Percentiles rank a stretch among this genome's conserved stretches.
Evolutionary conservation across 2,797 vertebrate genomes (phyloP).

Genomic region (Ictinia mississippiensis): DNA sequence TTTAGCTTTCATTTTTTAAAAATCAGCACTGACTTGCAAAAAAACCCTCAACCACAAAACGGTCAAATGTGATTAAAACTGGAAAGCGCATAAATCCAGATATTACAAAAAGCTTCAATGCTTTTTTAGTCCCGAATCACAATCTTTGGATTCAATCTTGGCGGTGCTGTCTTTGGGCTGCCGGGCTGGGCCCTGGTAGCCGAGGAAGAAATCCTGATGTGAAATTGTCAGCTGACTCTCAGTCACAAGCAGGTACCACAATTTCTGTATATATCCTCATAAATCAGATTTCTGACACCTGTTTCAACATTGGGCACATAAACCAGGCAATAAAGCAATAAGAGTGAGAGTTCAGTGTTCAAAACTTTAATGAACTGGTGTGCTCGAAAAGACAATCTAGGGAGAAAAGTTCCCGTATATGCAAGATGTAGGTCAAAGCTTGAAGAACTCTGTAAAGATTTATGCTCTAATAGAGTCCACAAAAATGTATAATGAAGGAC

Average conservation of each 20-base stretch:
- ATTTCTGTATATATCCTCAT: slow-evolving; percentile 15
- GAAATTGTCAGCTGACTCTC: background rate
- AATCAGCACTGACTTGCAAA: background rate
- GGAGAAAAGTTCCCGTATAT: background rate
- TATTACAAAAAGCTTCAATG: background rate
- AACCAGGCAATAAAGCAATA: slow-evolving; percentile 16
- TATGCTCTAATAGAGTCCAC: background rate
- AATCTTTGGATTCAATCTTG: background rate
- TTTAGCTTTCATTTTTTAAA: background rate
- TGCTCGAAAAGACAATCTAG: background rate
- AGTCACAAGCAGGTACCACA: background rate
- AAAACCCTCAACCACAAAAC: background rate
- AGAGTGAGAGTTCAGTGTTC: slow-evolving; percentile 19
- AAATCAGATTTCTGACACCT: slow-evolving; percentile 26
- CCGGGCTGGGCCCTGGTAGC: background rate
- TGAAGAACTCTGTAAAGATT: slow-evolving; percentile 27
- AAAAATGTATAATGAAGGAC: background rate
- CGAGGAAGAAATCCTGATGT: background rate
- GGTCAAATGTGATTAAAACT: background rate
- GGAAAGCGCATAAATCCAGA: background rate
- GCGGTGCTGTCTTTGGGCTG: background rate
- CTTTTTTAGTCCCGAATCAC: background rate
- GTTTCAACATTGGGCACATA: background rate
- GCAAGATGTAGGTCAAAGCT: slow-evolving; percentile 27
- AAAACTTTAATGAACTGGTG: slow-evolving; percentile 35